phyloP scores from a whole-genome alignment of 2,888 invertebrate genomes.

The Orthosia incerta region DNA sequence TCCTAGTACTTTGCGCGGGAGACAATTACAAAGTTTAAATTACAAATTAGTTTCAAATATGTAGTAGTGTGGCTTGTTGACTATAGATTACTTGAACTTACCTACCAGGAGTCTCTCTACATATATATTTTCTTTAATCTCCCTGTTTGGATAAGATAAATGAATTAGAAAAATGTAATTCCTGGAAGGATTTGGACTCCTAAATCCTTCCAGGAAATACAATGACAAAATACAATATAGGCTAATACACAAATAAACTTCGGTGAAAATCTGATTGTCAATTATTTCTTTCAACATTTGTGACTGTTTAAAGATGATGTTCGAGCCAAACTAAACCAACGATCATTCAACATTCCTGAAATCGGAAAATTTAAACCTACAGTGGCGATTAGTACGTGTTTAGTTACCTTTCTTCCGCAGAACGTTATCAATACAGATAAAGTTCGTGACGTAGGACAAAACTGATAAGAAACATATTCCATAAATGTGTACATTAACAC shows the following conservation, averaged over 20 bases:
- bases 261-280: too few species aligned
- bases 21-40: constrained; percentile 59
- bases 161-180: too few species aligned
- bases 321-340: background rate
- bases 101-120: background rate
- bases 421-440: constrained; percentile 85
- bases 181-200: too few species aligned
- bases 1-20: constrained; percentile 36
- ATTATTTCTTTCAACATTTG: background rate
- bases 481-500: constrained; percentile 67
- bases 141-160: background rate
- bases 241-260: too few species aligned
- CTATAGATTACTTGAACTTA: constrained; percentile 38
- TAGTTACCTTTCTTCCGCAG: constrained; percentile 75
- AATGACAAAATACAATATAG: too few species aligned
- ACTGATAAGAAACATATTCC: constrained; percentile 73
- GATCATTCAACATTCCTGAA: constrained; percentile 28
- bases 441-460: constrained; percentile 76
- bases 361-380: constrained; percentile 39
- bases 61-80: constrained; percentile 35
- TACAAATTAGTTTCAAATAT: constrained; percentile 61
- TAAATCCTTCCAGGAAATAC: too few species aligned
- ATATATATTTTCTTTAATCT: background rate
- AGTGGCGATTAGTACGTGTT: constrained; percentile 79
- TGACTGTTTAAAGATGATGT: background rate